phyloP scores from a whole-genome alignment of 2,797 vertebrate genomes.

The Catharus ustulatus region DNA sequence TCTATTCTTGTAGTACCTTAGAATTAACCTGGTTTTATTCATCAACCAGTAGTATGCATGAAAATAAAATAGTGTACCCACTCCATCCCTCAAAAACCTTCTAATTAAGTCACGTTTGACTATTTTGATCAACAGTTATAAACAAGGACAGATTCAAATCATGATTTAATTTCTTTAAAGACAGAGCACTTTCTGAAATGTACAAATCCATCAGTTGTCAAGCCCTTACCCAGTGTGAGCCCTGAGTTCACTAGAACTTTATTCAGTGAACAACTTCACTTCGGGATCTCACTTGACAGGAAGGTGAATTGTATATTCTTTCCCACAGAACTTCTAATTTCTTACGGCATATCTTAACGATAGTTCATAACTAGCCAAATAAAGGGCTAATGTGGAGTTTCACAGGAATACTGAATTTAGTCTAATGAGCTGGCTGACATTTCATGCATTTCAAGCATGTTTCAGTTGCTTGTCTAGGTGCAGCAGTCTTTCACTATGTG shows the following conservation, averaged over 20 bases:
- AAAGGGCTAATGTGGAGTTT: background rate
- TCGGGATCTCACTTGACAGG: background rate
- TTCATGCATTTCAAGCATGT: background rate
- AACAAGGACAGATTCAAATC: background rate
- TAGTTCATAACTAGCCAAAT: background rate
- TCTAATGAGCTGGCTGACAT: background rate
- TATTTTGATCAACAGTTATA: background rate
- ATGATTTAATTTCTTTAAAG: background rate
- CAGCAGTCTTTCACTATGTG: background rate
- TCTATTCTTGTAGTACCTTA: background rate
- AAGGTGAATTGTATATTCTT: background rate
- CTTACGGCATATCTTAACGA: background rate
- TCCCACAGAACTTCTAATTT: background rate
- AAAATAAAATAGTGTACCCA: background rate
- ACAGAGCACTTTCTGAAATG: background rate
- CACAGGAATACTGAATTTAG: background rate
- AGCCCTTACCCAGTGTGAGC: background rate
- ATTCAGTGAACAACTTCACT: background rate
- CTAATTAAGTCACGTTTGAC: background rate
- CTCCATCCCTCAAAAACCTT: background rate
- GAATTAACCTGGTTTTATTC: background rate
- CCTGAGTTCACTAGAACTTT: background rate
- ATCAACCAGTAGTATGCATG: background rate
- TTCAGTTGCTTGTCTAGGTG: background rate
- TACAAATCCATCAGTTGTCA: background rate